phyloP scores from a whole-genome alignment of 2,797 vertebrate species.

The Paratrypauchen microcephalus region DNA sequence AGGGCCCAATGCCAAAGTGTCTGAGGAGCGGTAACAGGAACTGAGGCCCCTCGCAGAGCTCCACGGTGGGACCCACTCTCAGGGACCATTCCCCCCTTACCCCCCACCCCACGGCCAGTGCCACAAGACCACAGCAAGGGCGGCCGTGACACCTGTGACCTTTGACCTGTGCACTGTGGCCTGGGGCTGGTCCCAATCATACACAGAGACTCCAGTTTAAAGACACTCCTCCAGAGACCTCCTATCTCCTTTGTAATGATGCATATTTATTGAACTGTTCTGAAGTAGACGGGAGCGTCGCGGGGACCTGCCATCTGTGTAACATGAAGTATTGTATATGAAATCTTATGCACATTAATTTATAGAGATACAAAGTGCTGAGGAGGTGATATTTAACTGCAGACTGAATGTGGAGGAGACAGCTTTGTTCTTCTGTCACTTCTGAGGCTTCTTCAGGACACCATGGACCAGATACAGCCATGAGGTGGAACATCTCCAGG shows the following conservation, averaged over 20 bases:
- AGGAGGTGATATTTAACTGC: conserved; percentile 25
- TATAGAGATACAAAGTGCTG: conserved; percentile 44
- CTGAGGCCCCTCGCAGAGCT: conserved; percentile 57
- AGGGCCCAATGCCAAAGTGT: conserved; percentile 78
- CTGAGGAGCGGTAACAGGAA: conserved; percentile 83
- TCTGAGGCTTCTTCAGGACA: background rate
- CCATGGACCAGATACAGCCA: background rate
- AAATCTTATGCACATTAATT: conserved; percentile 58
- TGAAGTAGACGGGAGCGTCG: conserved; percentile 70
- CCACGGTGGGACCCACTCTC: conserved; percentile 76
- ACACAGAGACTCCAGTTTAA: conserved; percentile 14
- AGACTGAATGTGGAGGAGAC: conserved; percentile 6
- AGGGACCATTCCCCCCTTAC: conserved; percentile 73
- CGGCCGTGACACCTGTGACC: conserved; percentile 43
- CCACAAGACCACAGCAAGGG: conserved; percentile 34
- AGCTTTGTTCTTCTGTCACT: background rate
- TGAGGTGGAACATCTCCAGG: background rate
- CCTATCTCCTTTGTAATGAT: conserved; percentile 31
- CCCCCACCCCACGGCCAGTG: conserved; percentile 21
- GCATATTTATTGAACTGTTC: conserved; percentile 71
- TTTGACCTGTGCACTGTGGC: conserved; percentile 37
- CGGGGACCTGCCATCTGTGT: conserved; percentile 59
- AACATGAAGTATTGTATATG: conserved; percentile 60
- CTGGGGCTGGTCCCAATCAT: background rate
- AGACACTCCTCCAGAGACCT: conserved; percentile 31